Evolutionary conservation across 2,797 vertebrate genomes (phyloP), one percentile per base, ranked within the genome.

Genomic region (Eurystomus glaucurus): DNA sequence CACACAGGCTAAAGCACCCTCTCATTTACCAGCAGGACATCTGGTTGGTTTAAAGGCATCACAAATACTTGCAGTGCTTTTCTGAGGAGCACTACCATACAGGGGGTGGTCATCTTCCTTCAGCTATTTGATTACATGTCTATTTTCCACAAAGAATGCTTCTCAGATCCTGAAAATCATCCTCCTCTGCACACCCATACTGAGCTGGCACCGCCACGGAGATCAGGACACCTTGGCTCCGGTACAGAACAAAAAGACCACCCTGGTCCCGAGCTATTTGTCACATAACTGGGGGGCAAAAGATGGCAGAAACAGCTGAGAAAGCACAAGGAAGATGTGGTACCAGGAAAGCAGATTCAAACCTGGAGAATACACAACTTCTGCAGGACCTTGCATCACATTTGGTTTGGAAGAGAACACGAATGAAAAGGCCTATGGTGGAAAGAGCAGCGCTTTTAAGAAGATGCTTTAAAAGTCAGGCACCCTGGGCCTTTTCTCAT

Each of bases 61-160:
- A 18, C 0, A 0, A 55, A 52, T 23, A 25, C 5, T 52, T 5
- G 1, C 10, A 18, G 25, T 2, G 4, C 4, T 62, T 71, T 88
- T 76, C 62, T 76, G 54, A 50, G 9, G 25, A 68, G 20, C 9
- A 6, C 4, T 43, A 10, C 26, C 1, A 0, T 14, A 33, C 4
- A 2, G n/a, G 45, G 4, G 11, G 11, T 26, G 13, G 14, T 84
- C 61, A 60, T 25, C 35, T 29, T 26, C 18, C 18, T 51, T 68
- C 70, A 85, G 19, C 11, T 57, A 20, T 43, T 61, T 62, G 15
- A 70, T 5, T 66, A 22, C 3, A 45, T 0, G 1, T 19, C 11
- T 50, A 16, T 79, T 79, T 85, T 57, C n/a, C 64, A 20, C 23
- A 50, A 71, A 71, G 14, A 75, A 75, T 5, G 3, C 3, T 76